phyloP scores from a whole-genome alignment of 1,140 invertebrate genomes.

The Wasmannia auropunctata region DNA sequence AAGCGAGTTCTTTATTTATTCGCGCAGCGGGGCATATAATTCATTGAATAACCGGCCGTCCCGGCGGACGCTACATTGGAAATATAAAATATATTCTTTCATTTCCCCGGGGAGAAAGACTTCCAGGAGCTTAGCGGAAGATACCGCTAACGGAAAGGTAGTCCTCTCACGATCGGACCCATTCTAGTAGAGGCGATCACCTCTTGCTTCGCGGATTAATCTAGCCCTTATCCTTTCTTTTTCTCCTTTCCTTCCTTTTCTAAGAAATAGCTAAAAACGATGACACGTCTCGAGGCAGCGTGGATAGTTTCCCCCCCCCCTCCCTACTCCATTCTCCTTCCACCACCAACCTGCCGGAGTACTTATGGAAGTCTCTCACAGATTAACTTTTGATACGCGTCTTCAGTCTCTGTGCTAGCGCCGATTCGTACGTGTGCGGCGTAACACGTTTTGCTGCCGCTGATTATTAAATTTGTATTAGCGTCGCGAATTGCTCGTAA shows the following conservation, averaged over 20 bases:
- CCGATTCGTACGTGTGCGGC: constrained; percentile 45
- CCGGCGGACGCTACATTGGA: constrained; percentile 23
- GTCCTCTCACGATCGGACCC: constrained; percentile 70
- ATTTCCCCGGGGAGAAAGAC: constrained; percentile 63
- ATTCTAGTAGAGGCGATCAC: constrained; percentile 63
- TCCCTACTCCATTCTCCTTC: constrained; percentile 41
- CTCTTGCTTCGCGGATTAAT: constrained; percentile 64
- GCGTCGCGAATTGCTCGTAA: constrained; percentile 44
- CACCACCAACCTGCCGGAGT: constrained; percentile 20
- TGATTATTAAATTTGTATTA: constrained; percentile 64
- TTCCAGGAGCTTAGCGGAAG: constrained; percentile 2
- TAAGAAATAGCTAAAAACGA: constrained; percentile 28
- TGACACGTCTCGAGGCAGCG: constrained; percentile 51
- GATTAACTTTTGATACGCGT: constrained; percentile 68
- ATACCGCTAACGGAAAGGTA: constrained; percentile 46
- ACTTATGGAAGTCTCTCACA: constrained; percentile 57
- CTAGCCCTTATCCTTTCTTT: constrained; percentile 24
- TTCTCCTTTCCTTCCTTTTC: neutral
- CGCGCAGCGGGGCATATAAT: constrained; percentile 27
- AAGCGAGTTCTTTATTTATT: constrained; percentile 52
- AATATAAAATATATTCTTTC: constrained; percentile 67
- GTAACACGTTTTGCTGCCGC: constrained; percentile 11
- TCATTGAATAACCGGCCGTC: constrained; percentile 46
- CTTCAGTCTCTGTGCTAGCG: constrained; percentile 36
- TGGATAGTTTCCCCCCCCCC: constrained; percentile 10